phyloP scores from a whole-genome alignment of 37 sponge, comb jelly and placozoan genomes.

The Diacarnus erythraeanus region DNA sequence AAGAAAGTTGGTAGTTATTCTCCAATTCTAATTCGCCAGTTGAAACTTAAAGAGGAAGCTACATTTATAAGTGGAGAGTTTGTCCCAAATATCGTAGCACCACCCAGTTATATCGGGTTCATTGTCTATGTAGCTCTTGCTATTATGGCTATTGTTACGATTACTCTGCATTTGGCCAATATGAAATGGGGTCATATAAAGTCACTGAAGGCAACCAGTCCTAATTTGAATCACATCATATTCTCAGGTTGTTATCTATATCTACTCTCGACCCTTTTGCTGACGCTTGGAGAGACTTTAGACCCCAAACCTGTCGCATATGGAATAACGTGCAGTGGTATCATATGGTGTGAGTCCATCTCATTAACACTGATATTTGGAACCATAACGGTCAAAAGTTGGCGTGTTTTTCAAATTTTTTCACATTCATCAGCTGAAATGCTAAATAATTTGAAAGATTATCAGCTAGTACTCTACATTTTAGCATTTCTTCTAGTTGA shows the following conservation, averaged over 20 bases:
- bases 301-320: not conserved
- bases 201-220: slow-evolving; percentile 32
- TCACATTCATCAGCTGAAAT: not conserved
- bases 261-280: not conserved
- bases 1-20: not conserved
- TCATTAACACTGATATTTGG: slow-evolving; percentile 17
- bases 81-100: not conserved
- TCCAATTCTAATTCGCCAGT: not conserved
- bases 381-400: slow-evolving; percentile 7
- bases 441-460: not conserved
- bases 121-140: not conserved
- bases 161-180: slow-evolving; percentile 15
- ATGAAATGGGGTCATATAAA: not conserved
- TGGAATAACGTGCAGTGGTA: not conserved
- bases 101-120: not conserved
- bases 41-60: not conserved
- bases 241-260: slow-evolving; percentile 37
- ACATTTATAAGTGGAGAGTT: not conserved
- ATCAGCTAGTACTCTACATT: not conserved
- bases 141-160: not conserved
- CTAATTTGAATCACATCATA: slow-evolving; percentile 28
- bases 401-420: slow-evolving; percentile 23
- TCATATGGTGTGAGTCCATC: not conserved
- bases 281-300: not conserved
- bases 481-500: not conserved